Evolutionary conservation across 2,888 invertebrate genomes (phyloP), one percentile per base, ranked within the genome.

Genomic region (Zeuzera pyrina): DNA sequence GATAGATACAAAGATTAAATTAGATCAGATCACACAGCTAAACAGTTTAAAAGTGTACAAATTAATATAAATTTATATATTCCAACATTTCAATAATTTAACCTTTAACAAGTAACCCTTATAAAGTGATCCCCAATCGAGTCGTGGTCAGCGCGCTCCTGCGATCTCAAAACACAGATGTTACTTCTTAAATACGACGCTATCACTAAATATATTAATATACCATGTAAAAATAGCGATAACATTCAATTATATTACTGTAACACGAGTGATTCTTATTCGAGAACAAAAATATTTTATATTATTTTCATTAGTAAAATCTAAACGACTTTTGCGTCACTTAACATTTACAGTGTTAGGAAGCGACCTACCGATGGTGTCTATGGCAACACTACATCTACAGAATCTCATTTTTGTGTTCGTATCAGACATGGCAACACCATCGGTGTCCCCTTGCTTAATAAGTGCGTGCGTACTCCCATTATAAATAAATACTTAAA

Each of bases 11-110:
- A 64, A 57, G 67, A 73, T 63, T 59, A 64, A 38, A 64, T 62
- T 67, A 74, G 64, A 70, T 81, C 81, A 79, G 81, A 83, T 83
- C 81, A 81, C 81, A 81, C 81, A 68, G 68, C 66, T 78, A 81
- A 79, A 77, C 76, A 68, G 57, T 70, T 71, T 61, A 57, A 67
- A 69, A 64, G 68, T 77, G 57, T 77, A 77, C 69, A 78, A 68
- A 66, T 64, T 57, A 64, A 52, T 69, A 76, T 74, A 77, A 74
- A 77, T 72, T 68, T 59, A 58, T 61, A 72, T 65, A 47, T 54
- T 47, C 72, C 63, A 79, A 77, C 73, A 74, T 69, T 70, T 60
- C 66, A 78, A 79, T 78, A 81, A 77, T 78, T 77, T 78, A 78
- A 63, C 61, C 54, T 67, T 72, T 77, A 78, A 70, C 69, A 68